Conservation (phyloP, 2,113 vertebrate species). For the Chascanopsetta lugubris region DNA sequence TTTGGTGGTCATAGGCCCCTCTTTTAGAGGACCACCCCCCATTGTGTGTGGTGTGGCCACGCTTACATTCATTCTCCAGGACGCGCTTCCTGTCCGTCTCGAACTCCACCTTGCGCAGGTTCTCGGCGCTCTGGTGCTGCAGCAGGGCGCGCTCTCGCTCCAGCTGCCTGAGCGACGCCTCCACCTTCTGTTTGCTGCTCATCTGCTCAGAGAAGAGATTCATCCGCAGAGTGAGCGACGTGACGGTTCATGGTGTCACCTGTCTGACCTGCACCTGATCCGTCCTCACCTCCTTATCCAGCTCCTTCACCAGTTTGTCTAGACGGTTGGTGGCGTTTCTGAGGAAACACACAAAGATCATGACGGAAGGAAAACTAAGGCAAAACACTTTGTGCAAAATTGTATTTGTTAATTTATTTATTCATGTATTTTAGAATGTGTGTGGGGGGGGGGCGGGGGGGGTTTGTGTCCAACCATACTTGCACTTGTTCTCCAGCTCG, state of each 20-base stretch:
- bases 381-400: neutral
- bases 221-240: conserved; percentile 2
- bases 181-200: conserved; percentile 88
- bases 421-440: neutral
- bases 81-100: conserved; percentile 91
- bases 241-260: neutral
- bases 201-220: conserved; percentile 80
- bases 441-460: too few relatives aligned
- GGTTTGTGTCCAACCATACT: conserved; percentile 71
- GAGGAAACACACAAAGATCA: conserved; percentile 32
- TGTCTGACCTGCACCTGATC: neutral
- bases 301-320: conserved; percentile 92
- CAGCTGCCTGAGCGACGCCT: conserved; percentile 88
- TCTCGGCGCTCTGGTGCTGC: conserved; percentile 92
- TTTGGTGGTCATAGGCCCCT: too few relatives aligned
- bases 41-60: neutral
- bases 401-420: too few relatives aligned
- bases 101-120: conserved; percentile 89
- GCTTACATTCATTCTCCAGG: conserved; percentile 92
- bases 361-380: neutral
- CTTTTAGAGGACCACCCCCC: too few relatives aligned
- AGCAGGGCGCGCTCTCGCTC: conserved; percentile 94
- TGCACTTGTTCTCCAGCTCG: conserved; percentile 92
- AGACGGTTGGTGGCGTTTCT: conserved; percentile 89
- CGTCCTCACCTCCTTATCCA: conserved; percentile 90